Evolutionary conservation across 2,888 invertebrate genomes (phyloP).

Genomic region (Microchrysa polita): DNA sequence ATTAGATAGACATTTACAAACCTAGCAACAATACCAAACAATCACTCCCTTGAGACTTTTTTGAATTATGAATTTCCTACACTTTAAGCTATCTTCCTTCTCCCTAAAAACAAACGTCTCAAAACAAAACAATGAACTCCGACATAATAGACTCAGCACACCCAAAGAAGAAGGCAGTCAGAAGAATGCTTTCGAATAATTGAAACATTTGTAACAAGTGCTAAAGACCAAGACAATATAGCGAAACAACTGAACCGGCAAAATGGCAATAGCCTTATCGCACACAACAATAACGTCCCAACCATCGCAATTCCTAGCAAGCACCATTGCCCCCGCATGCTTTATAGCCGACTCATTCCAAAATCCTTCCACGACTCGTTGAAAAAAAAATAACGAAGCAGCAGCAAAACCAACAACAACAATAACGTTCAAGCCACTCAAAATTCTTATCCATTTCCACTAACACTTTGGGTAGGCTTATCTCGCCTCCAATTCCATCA

Average conservation of each 20-base stretch:
- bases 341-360: no score
- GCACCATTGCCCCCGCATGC: no score
- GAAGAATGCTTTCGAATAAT: slow-evolving; percentile 28
- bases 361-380: no score
- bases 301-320: no score
- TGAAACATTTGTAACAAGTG: slow-evolving; percentile 42
- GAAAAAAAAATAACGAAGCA: no score
- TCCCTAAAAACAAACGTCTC: no score
- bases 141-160: no score
- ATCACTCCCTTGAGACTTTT: neutral
- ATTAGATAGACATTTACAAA: no score
- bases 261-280: neutral
- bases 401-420: no score
- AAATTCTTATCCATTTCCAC: slow-evolving; percentile 1
- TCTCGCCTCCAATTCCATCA: neutral
- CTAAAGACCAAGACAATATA: slow-evolving; percentile 28
- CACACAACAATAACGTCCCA: neutral
- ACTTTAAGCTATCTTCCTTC: neutral
- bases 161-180: neutral
- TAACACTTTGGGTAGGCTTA: neutral
- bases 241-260: slow-evolving; percentile 29
- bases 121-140: no score
- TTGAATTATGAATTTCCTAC: neutral
- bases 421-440: no score
- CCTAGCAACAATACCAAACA: neutral